phyloP scores from a whole-genome alignment of 2,888 invertebrate genomes.

The Pyrrhosoma nymphula region DNA sequence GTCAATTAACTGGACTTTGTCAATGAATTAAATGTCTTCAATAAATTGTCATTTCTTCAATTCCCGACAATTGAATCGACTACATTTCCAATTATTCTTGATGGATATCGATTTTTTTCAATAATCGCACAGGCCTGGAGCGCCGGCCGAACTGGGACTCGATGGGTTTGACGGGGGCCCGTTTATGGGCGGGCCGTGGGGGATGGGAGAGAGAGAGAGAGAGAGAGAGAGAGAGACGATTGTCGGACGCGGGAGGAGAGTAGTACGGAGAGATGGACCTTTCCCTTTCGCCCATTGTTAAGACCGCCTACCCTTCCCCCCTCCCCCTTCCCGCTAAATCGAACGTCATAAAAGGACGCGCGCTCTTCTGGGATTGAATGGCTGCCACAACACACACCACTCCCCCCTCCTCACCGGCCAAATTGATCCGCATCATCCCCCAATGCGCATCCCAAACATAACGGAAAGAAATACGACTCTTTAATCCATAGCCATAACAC shows the following conservation, averaged over 20 bases:
- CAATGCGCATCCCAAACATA: background rate
- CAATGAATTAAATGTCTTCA: too few relatives aligned
- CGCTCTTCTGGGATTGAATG: background rate
- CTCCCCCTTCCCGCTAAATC: background rate
- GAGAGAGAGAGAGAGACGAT: conserved; percentile 11
- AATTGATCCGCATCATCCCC: background rate
- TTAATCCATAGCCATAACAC: background rate
- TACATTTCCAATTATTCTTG: too few relatives aligned
- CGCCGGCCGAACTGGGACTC: background rate
- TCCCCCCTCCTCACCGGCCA: background rate
- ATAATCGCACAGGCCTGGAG: too few relatives aligned
- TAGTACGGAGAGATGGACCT: background rate
- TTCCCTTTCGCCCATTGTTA: conserved; percentile 45
- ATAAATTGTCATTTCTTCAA: too few relatives aligned
- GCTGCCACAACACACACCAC: background rate
- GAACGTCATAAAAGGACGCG: background rate
- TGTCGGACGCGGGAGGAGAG: background rate
- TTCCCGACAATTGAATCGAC: too few relatives aligned
- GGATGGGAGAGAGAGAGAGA: too few relatives aligned
- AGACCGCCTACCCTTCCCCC: background rate
- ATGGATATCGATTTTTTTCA: too few relatives aligned
- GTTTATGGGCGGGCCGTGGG: background rate
- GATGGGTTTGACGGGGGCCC: too few relatives aligned
- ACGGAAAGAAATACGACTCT: background rate
- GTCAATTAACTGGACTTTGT: too few relatives aligned